A percentile compares a stretch with the other conserved stretches of the same genome.
phyloP scores from a whole-genome alignment of 2,888 invertebrate species.

The Ephialtes manifestator region DNA sequence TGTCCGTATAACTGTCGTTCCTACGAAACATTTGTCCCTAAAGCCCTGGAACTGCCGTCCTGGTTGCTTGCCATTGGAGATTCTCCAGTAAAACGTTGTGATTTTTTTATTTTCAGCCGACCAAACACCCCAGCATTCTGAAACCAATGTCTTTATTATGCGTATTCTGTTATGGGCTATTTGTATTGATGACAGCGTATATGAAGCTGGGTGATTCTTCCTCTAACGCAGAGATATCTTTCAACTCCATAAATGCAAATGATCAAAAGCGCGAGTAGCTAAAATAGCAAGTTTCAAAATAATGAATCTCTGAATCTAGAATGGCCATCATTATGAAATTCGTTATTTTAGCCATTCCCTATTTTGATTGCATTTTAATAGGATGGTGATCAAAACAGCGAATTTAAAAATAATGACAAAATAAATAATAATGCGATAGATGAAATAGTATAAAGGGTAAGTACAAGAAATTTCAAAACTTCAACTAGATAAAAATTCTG shows the following conservation, averaged over 20 bases:
- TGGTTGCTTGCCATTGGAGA: not conserved
- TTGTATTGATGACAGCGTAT: constrained; percentile 3
- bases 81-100: constrained; percentile 23
- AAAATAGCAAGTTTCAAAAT: too few relatives aligned
- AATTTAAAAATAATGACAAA: too few relatives aligned
- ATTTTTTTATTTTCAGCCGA: constrained; percentile 40
- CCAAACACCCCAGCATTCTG: not conserved
- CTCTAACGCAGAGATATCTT: not conserved
- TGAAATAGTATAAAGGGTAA: too few relatives aligned
- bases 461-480: too few relatives aligned
- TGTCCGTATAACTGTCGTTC: constrained; percentile 13
- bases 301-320: too few relatives aligned
- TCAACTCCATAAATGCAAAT: constrained; percentile 9
- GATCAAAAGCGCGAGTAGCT: too few relatives aligned
- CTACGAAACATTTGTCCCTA: constrained; percentile 31
- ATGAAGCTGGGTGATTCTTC: not conserved
- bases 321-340: too few relatives aligned
- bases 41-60: not conserved
- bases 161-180: not conserved
- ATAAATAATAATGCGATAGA: too few relatives aligned
- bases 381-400: too few relatives aligned
- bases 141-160: constrained; percentile 44
- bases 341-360: too few relatives aligned
- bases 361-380: too few relatives aligned
- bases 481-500: too few relatives aligned